A percentile compares a stretch with the other conserved stretches of the same genome.
These are phyloP conservation scores for Cerceris ruficornis DNA, from an alignment of 2,888 invertebrate genomes.

Conservation along the genomic window DNA sequence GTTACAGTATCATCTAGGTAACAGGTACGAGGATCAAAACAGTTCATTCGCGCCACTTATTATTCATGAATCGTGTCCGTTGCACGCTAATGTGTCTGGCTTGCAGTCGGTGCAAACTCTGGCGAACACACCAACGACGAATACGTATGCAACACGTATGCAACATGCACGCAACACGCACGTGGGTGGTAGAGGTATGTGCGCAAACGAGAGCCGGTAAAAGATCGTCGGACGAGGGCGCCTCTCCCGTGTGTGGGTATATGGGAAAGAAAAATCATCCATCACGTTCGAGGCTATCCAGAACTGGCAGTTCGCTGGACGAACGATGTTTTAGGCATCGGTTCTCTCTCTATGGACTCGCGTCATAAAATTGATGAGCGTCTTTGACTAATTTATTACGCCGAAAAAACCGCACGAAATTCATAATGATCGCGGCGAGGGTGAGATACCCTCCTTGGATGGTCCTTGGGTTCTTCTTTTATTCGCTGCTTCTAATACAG, in stretches of 20 bases:
- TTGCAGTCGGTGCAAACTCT: slow-evolving; percentile 38
- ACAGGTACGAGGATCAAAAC: slow-evolving; percentile 58
- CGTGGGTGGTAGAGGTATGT: slow-evolving; percentile 64
- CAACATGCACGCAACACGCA: slow-evolving; percentile 47
- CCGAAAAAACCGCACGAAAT: slow-evolving; percentile 76
- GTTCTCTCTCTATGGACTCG: slow-evolving; percentile 71
- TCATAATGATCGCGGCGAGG: slow-evolving; percentile 72
- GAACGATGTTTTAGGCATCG: slow-evolving; percentile 66
- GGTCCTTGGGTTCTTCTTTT: slow-evolving; percentile 19
- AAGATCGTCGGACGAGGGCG: slow-evolving; percentile 49
- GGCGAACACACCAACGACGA: slow-evolving; percentile 2
- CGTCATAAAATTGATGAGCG: slow-evolving; percentile 80
- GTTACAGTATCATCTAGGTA: slow-evolving; percentile 41
- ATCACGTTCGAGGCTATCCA: slow-evolving; percentile 78
- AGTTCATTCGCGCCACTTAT: slow-evolving; percentile 61
- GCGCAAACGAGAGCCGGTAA: slow-evolving; percentile 64
- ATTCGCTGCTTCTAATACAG: slow-evolving; percentile 20
- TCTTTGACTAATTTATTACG: slow-evolving; percentile 80
- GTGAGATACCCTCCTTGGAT: slow-evolving; percentile 20
- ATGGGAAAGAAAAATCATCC: slow-evolving; percentile 78
- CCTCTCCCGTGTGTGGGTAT: slow-evolving; percentile 44
- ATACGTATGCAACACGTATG: slow-evolving; percentile 45
- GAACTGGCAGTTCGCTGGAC: slow-evolving; percentile 60
- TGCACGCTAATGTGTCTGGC: slow-evolving; percentile 58
- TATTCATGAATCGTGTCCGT: slow-evolving; percentile 62